Evolutionary conservation across 2,113 vertebrate genomes (phyloP).

Genomic region (Sakesphorus luctuosus): DNA sequence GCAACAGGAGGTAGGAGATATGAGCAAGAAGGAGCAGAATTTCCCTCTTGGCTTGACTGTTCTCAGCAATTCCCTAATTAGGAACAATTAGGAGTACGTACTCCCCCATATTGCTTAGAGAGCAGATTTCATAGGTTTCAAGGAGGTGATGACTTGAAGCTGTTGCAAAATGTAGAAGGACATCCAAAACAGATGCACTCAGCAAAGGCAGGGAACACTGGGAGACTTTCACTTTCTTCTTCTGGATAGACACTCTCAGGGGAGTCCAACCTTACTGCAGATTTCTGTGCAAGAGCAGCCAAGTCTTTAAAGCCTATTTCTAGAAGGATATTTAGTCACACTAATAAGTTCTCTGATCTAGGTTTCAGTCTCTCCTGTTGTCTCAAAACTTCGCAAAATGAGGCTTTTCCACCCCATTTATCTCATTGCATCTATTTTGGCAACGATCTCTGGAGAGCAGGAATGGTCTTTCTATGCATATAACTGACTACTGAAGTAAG

Average conservation of each 20-base stretch:
- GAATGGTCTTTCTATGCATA: neutral
- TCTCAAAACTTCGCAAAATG: neutral
- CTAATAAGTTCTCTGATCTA: constrained; percentile 9
- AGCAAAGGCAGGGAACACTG: neutral
- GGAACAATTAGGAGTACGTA: neutral
- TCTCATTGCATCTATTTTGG: neutral
- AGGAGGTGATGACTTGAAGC: neutral
- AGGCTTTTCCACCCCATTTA: constrained; percentile 26
- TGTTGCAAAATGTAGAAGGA: neutral
- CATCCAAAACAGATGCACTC: neutral
- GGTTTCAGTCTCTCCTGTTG: neutral
- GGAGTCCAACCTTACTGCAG: neutral
- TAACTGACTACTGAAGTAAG: constrained; percentile 24
- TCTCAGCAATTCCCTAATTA: neutral
- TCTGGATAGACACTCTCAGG: neutral
- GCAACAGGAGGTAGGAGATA: neutral
- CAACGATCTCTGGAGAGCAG: neutral
- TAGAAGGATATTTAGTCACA: neutral
- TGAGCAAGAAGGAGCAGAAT: neutral
- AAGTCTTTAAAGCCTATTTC: neutral
- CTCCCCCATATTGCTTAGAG: neutral
- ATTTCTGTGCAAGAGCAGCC: neutral
- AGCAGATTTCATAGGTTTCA: neutral
- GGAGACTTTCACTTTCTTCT: neutral
- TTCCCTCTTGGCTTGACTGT: neutral